Conservation (phyloP, 2,113 vertebrate species). For the Zeus faber region DNA sequence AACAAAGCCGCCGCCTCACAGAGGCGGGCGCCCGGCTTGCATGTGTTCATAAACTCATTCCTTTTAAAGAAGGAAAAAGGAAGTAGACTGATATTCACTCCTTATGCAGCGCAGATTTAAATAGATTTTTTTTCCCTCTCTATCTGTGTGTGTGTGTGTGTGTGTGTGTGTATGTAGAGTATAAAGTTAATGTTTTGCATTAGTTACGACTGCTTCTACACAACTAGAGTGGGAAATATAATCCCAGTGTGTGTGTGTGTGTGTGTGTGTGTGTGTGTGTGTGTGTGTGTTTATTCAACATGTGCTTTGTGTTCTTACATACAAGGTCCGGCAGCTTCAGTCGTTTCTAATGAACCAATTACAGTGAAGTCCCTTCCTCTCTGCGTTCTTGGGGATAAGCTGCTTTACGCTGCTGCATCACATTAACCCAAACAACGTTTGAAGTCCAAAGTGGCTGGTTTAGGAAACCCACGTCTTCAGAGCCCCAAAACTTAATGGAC, state of each 20-base stretch:
- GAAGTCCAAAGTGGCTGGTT: no score
- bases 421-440: conserved; percentile 58
- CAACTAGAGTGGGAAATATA: conserved; percentile 36
- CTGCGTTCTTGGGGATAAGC: conserved; percentile 42
- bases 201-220: conserved; percentile 35
- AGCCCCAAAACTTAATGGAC: no score
- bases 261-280: conserved; percentile 13
- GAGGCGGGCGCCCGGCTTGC: conserved; percentile 15
- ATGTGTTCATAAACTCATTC: conserved; percentile 40
- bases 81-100: conserved; percentile 39
- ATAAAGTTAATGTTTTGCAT: conserved; percentile 32
- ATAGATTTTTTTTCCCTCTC: conserved; percentile 9
- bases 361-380: conserved; percentile 44
- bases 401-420: conserved; percentile 54
- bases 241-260: conserved; percentile 40
- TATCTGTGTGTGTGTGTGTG: conserved; percentile 18
- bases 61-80: conserved; percentile 44
- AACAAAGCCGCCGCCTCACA: conserved; percentile 26
- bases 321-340: conserved; percentile 39
- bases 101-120: conserved; percentile 19
- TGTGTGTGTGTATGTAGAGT: conserved; percentile 10
- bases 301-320: conserved; percentile 20
- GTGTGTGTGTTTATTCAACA: neutral
- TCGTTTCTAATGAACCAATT: conserved; percentile 62
- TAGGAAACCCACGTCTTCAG: no score